Base-by-base conservation (phyloP, 2,797 vertebrate species). In the Sebastes reedi region DNA sequence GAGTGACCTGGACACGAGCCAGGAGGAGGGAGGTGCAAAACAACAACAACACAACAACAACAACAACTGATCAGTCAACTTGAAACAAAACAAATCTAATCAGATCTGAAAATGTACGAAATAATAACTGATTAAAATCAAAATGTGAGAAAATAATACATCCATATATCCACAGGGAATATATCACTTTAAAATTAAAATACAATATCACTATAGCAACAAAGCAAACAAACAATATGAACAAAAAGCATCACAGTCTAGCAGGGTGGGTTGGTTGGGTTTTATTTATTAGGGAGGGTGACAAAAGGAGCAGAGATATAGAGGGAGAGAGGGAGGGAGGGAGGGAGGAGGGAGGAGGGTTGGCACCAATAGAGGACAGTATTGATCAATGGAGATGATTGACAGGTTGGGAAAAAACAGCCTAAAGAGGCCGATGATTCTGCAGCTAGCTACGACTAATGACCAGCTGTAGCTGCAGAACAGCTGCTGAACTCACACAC, bases 31-130 rank as follows among this genome's bases (percentile, higher is more conserved):
- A 87, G 94, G 94, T 93, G 96, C 96, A 96, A 95, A 96, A 95
- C 95, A 95, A 97, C 95, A 94, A 95, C 93, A 95, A 96, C 95
- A 95, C 93, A 93, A 95, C 69, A 94, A 96, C 83, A 91, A 95
- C 94, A 94, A 94, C 91, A 92, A 94, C 93, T 88, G 89, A 95
- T 94, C 93, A 95, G 92, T 85, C 88, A 95, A 94, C 85, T 93
- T 91, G 82, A 94, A 94, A 92, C 84, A 92, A 94, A 93, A 94
- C 79, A 92, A 91, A 82, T 88, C 86, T 89, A 91, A 89, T 85
- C 70, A 92, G 72, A 86, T 86, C 29, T 89, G 62, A 90, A 86
- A 87, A 91, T 61, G 39, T 82, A 83, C 46, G 56, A 89, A 91
- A 85, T 67, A 73, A 89, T 82, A 89, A 85, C 54, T 75, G 69